Base-by-base conservation (phyloP, 2,113 vertebrate genomes). In the Lagopus leucura region DNA sequence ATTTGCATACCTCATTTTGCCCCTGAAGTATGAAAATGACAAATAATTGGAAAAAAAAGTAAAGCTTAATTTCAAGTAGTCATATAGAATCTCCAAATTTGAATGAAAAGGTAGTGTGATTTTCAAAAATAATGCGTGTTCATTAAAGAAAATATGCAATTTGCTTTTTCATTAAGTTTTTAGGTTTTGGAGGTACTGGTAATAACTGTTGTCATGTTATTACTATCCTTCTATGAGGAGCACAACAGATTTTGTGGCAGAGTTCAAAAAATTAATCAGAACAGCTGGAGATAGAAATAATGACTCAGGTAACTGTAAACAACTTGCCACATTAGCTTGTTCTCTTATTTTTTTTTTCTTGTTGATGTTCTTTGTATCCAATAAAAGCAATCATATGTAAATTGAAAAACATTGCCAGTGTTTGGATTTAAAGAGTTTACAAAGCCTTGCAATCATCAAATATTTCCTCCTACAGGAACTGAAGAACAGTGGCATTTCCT, bases 191-290 rank as follows among this genome's bases (percentile, higher is more conserved):
- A 55, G 85, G 32, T 20, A 40, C 42, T 61, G 12, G 3, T 22
- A 83, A 19, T 61, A 90, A 47, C 55, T 74, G 11, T 5, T 19
- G 38, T 48, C 66, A 64, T 81, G 30, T 71, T 58, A 73, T 38
- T 65, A 27, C 40, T 72, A 45, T 34, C 6, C 15, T 63, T 36
- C 18, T 74, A 19, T 43, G 47, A 72, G 36, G 25, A 78, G 27
- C 75, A 54, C 16, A 79, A 34, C 32, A 61, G 54, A 40, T 82
- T 89, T 57, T 82, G 24, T 67, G 57, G 8, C 21, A 65, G 58
- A 15, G 32, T 79, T 87, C 81, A 78, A 64, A 93, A 93, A 72
- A 65, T 57, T 64, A 75, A 61, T 75, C 63, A 76, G 52, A 91
- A 75, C 42, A 79, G 21, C 43, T 79, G 66, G 38, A 91, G 69